A percentile compares a stretch with the other conserved stretches of the same genome.
phyloP scores from a whole-genome alignment of 1,140 invertebrate genomes.

The Drosophila subobscura region DNA sequence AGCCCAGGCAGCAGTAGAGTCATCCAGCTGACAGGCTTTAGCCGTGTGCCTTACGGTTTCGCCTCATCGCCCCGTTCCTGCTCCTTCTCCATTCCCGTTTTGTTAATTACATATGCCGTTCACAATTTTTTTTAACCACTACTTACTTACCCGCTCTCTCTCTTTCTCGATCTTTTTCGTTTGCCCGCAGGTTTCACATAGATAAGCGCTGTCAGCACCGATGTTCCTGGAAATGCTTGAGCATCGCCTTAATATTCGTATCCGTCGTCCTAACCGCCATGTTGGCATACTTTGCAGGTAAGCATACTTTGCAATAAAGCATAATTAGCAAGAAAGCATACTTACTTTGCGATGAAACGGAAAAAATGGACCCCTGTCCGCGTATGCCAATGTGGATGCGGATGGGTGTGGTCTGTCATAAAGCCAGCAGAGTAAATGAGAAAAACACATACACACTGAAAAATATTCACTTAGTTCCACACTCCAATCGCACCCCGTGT shows the following conservation, averaged over 20 bases:
- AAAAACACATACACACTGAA: constrained; percentile 67
- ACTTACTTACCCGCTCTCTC: neutral
- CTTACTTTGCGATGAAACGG: constrained; percentile 3
- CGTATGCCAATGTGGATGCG: neutral
- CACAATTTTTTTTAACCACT: constrained; percentile 54
- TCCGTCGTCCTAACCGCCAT: constrained; percentile 94
- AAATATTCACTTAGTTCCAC: constrained; percentile 50
- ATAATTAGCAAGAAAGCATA: neutral
- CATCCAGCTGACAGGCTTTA: constrained; percentile 27
- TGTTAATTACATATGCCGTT: constrained; percentile 77
- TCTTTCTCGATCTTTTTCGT: constrained; percentile 26
- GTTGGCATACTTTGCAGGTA: constrained; percentile 97
- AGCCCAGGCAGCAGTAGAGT: constrained; percentile 11
- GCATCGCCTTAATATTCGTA: constrained; percentile 94
- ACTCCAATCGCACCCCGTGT: no score
- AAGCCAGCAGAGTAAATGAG: constrained; percentile 72
- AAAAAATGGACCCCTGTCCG: no score
- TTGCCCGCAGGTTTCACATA: constrained; percentile 89
- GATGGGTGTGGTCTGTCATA: constrained; percentile 46
- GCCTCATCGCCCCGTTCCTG: constrained; percentile 3
- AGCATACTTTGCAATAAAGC: constrained; percentile 74
- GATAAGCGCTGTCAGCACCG: constrained; percentile 95
- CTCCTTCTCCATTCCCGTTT: constrained; percentile 34
- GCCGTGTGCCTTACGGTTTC: constrained; percentile 45
- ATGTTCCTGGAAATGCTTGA: constrained; percentile 97